A percentile compares a stretch with the other conserved stretches of the same genome.
phyloP scores from a whole-genome alignment of 2,888 invertebrate species.

The Barypeithes pellucidus region DNA sequence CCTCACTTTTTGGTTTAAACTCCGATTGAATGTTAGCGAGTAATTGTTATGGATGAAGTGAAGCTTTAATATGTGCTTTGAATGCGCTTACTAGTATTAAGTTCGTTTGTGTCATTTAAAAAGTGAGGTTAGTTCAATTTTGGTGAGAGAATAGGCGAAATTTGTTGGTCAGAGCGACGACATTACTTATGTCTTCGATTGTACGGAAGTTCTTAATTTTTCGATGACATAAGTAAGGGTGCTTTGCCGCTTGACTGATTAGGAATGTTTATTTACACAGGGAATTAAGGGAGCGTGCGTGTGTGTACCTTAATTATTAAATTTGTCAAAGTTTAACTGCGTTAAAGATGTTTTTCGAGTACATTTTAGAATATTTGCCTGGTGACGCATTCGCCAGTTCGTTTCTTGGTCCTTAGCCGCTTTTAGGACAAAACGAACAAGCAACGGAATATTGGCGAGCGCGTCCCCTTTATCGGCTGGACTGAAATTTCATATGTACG shows the following conservation, averaged over 20 bases:
- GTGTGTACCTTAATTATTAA: slow-evolving; percentile 26
- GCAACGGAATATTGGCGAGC: no score
- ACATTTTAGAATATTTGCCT: slow-evolving; percentile 14
- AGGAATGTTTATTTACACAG: slow-evolving; percentile 23
- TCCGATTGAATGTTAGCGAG: slow-evolving; percentile 17
- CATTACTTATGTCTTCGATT: no score
- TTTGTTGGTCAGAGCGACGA: neutral
- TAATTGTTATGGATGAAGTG: slow-evolving; percentile 14
- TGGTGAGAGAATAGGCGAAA: neutral
- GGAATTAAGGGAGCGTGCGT: slow-evolving; percentile 17
- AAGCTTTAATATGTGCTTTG: slow-evolving; percentile 36
- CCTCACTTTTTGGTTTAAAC: slow-evolving; percentile 25
- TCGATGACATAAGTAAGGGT: no score
- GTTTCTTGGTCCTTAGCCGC: no score
- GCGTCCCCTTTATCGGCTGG: no score
- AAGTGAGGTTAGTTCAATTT: slow-evolving; percentile 25
- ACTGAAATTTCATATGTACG: no score
- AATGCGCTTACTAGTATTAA: slow-evolving; percentile 43
- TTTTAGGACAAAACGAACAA: no score
- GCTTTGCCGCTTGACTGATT: neutral
- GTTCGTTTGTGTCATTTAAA: slow-evolving; percentile 15
- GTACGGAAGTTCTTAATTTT: no score
- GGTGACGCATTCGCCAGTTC: no score
- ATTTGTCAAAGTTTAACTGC: slow-evolving; percentile 39
- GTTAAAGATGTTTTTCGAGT: slow-evolving; percentile 26